Evolutionary conservation across 2,888 invertebrate species (phyloP).

Genomic region (Parochlus steinenii): DNA sequence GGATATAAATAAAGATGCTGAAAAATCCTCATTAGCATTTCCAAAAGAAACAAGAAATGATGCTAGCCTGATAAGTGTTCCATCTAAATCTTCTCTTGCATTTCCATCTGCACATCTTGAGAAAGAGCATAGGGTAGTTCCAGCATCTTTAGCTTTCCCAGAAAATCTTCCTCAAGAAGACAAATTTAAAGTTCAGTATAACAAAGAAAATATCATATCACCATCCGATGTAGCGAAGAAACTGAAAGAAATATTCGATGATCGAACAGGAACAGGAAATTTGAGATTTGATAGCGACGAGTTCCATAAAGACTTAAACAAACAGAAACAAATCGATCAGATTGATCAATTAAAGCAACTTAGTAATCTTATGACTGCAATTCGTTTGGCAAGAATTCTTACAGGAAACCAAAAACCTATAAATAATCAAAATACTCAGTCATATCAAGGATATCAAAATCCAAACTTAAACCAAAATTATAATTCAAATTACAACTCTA

Average conservation of each 20-base stretch:
- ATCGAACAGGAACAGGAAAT: conserved; percentile 35
- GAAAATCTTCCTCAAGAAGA: conserved; percentile 10
- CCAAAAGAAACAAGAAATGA: conserved; percentile 2
- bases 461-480: not conserved
- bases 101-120: conserved; percentile 4
- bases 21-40: conserved; percentile 1
- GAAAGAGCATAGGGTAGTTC: not conserved
- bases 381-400: conserved; percentile 24
- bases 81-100: conserved; percentile 2
- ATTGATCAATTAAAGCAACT: conserved; percentile 16
- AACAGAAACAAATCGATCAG: conserved; percentile 13
- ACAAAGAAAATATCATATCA: conserved; percentile 3
- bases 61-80: not conserved
- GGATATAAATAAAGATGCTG: not conserved
- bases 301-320: conserved; percentile 15
- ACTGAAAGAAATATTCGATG: conserved; percentile 32
- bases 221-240: conserved; percentile 11
- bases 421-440: conserved; percentile 1
- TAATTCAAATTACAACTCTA: no score
- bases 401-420: conserved; percentile 16
- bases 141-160: not conserved
- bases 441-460: conserved; percentile 4
- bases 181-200: not conserved
- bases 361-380: conserved; percentile 10
- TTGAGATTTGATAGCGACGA: conserved; percentile 30